These are phyloP conservation scores for Paracyprichromis sp. DNA, from an alignment of 2,113 vertebrate species.

Conservation along the genomic window DNA sequence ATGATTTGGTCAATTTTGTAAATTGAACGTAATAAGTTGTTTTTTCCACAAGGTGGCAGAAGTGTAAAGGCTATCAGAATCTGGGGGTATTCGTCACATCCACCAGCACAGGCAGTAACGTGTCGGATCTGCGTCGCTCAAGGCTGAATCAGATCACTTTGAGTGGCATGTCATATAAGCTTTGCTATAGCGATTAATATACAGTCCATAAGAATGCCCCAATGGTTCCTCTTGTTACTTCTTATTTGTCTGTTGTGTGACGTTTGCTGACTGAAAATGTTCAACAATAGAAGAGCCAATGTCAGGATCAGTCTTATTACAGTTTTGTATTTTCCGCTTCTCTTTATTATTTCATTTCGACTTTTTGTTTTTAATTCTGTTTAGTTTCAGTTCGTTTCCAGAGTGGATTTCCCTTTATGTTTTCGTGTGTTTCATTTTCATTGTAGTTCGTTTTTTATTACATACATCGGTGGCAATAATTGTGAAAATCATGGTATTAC, in stretches of 20 bases:
- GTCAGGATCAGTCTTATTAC: neutral
- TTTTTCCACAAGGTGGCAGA: conserved; percentile 19
- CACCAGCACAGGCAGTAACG: neutral
- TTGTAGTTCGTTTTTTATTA: neutral
- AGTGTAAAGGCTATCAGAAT: neutral
- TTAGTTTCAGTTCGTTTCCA: neutral
- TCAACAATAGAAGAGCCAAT: neutral
- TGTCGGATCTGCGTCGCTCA: neutral
- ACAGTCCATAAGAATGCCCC: neutral
- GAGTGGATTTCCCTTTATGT: neutral
- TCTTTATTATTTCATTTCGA: neutral
- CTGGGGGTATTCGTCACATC: neutral
- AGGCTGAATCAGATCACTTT: neutral
- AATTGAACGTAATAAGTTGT: neutral
- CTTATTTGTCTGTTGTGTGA: neutral
- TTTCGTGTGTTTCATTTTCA: neutral
- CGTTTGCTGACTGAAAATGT: fast-evolving
- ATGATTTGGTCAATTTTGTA: neutral
- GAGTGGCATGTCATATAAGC: neutral
- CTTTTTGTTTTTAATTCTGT: neutral
- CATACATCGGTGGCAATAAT: fast-evolving
- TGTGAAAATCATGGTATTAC: neutral
- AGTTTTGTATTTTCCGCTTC: fast-evolving
- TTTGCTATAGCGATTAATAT: neutral
- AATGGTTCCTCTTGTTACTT: neutral